Conservation (phyloP, 1,140 invertebrate genomes). For the Musca domestica region DNA sequence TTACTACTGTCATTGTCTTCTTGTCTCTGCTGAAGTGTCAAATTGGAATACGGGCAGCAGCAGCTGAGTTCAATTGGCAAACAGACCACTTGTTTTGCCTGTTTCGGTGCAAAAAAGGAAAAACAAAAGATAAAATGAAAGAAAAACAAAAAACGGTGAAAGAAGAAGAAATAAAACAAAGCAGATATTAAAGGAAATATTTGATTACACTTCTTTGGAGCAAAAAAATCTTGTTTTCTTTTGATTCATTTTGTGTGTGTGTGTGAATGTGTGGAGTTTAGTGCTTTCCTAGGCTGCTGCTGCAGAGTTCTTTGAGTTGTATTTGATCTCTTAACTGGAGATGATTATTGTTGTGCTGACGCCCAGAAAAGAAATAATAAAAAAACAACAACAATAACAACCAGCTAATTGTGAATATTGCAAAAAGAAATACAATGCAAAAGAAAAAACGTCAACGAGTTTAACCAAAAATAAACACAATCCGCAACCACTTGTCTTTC, state of each 20-base stretch:
- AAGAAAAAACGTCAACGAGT: no score
- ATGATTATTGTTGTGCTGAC: not conserved
- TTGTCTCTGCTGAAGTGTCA: no score
- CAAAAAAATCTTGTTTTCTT: not conserved
- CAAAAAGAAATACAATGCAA: not conserved
- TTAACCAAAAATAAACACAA: slow-evolving; percentile 9
- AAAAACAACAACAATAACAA: not conserved
- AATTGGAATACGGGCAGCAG: no score
- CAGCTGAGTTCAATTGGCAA: no score
- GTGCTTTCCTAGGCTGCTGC: no score
- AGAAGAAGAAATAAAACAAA: slow-evolving; percentile 2
- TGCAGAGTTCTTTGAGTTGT: no score
- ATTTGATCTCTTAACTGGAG: no score
- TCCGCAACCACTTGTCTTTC: slow-evolving; percentile 13
- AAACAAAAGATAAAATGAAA: not conserved
- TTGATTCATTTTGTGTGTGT: not conserved
- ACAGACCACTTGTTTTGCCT: slow-evolving; percentile 15
- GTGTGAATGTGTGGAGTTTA: not conserved
- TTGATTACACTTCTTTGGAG: not conserved
- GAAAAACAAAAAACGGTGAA: not conserved
- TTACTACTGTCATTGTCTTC: no score
- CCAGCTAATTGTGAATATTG: not conserved
- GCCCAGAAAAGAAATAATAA: not conserved
- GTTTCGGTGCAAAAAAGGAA: not conserved
- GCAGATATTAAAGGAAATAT: not conserved